Evolutionary conservation across 2,113 vertebrate species (phyloP), one percentile per base, ranked within the genome.

Genomic region (Caloenas nicobarica): DNA sequence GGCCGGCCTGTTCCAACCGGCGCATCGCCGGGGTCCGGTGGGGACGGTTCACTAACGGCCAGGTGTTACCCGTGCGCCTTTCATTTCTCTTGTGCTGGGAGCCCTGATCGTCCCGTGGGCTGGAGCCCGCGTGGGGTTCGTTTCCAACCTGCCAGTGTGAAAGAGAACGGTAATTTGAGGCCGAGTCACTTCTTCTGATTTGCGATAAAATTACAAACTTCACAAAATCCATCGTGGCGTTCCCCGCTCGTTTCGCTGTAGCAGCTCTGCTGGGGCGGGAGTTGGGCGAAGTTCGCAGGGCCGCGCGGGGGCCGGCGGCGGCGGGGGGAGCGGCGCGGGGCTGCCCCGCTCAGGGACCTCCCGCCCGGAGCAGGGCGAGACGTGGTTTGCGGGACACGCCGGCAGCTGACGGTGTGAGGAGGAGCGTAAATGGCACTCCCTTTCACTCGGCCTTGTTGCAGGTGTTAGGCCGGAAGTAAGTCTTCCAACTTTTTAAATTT

Each of bases 21-120:
- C 33, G 14, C 33, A 11, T 54, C n/a, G 16, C 19, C 7, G 10
- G 8, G 1, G 3, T 16, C 12, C 11, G 22, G 0, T 22, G 57
- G 26, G 50, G 54, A 4, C n/a, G 7, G 51, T 2, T n/a, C 11
- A 15, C 11, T 16, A 9, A 1, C 17, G 62, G 12, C 10, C 10
- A 3, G 31, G 24, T 3, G 9, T 5, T 36, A 0, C 24, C 16
- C 21, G 4, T 31, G 7, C 7, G 25, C 25, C 3, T 17, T 36
- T 23, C 1, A 3, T 29, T 38, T n/a, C 7, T 5, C 21, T 40
- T 7, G 16, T 16, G 26, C 17, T 15, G 57, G 19, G 11, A 53
- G 25, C 5, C 11, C 15, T 5, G 26, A 10, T 4, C 0, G 3
- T 3, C 1, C 28, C 5, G 3, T 4, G 42, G 61, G 28, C 46